These are phyloP conservation scores for Ormyrus nitidulus DNA, from an alignment of 2,888 invertebrate species.

Conservation along the genomic window DNA sequence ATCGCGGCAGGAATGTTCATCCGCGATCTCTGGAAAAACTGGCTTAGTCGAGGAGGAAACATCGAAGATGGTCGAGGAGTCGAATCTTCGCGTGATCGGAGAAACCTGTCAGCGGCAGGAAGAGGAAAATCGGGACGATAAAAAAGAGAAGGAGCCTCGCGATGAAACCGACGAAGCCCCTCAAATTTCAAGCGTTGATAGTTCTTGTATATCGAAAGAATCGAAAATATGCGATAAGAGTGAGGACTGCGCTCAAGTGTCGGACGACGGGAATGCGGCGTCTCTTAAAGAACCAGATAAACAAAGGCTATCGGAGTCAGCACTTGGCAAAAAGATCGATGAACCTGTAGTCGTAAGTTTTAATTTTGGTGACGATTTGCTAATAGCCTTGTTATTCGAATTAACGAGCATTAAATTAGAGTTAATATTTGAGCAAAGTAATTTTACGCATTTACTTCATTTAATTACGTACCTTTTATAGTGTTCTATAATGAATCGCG, in stretches of 20 bases:
- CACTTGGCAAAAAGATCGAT: conserved; percentile 34
- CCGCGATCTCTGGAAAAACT: not conserved
- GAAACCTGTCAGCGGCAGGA: conserved; percentile 8
- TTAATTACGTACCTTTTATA: too few relatives aligned
- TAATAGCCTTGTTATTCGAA: not conserved
- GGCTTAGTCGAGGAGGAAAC: conserved; percentile 3
- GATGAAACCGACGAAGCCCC: conserved; percentile 41
- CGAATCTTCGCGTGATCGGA: conserved; percentile 46
- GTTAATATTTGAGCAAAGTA: too few relatives aligned
- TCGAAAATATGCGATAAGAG: conserved; percentile 23
- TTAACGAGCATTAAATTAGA: not conserved
- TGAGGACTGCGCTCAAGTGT: not conserved
- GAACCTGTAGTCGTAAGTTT: conserved; percentile 48
- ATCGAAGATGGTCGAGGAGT: conserved; percentile 40
- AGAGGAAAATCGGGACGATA: not conserved
- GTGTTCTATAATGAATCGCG: too few relatives aligned
- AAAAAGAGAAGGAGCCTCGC: not conserved
- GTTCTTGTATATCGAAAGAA: not conserved
- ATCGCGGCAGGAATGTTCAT: conserved; percentile 32
- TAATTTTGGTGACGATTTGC: not conserved
- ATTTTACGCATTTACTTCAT: too few relatives aligned
- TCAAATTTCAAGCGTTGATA: not conserved
- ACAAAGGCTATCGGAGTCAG: conserved; percentile 5
- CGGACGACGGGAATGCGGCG: not conserved
- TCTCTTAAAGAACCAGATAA: conserved; percentile 23